Base-by-base conservation (phyloP, 2,888 invertebrate species). In the Lepidochrysops patricia region DNA sequence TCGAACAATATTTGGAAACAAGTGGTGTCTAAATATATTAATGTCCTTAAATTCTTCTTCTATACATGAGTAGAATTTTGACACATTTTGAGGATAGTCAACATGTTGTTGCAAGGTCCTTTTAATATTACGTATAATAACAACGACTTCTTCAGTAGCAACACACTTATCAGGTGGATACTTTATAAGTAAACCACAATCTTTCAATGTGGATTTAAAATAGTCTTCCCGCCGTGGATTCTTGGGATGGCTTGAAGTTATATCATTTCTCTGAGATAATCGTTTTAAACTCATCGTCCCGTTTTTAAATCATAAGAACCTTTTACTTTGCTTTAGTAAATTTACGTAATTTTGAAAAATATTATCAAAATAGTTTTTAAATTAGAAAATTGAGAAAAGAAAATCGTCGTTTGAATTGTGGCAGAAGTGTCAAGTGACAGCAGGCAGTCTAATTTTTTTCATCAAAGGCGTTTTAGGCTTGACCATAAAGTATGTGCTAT, bases 61-160 rank as follows among this genome's bases (percentile, higher is more conserved):
- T 12, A 92, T 77, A 1, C 90, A 88, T 2, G 77, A 74, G 26
- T 90, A 80, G 61, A 93, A 90, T 54, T 90, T 90, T 1, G 88
- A 74, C n/a, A 91, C 75, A 70, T 91, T 91, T 49, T 89, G 80
- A 0, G 91, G 90, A 72, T 90, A 91, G 48, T 91, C 89, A 15
- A 78, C 72, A 57, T 84, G 79, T 61, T 78, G 79, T 61, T 79
- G 74, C 5, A 90, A 70, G 27, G 78, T 77, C 23, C 81, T 78
- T n/a, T 84, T 83, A 6, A 91, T 75, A 67, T 89, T 90, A 1
- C 84, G 77, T 5, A 90, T 79, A 63, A 91, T 84, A 43, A 84
- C 77, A 25, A 91, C 79, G 60, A 84, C 83, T 73, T 92, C 91
- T 7, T 74, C 64, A 1, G 73, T 67, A 50, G 75, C 72, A 61